Base-by-base conservation (phyloP, 2,797 vertebrate species). In the Melanotaenia boesemani region DNA sequence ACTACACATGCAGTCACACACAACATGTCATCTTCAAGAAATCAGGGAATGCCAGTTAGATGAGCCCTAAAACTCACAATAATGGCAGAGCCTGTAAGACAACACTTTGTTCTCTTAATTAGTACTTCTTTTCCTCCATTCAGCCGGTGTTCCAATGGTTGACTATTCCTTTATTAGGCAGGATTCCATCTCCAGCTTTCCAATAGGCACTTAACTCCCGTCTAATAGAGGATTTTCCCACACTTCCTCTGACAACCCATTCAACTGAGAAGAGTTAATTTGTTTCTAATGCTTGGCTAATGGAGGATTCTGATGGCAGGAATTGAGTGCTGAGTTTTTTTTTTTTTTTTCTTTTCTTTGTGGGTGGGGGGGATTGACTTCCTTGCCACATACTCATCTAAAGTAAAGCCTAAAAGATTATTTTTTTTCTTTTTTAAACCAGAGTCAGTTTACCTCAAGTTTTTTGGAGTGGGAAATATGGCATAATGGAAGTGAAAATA, bases 171-270 rank as follows among this genome's bases (percentile, higher is more conserved):
- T 94, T 93, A 94, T 94, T 94, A 92, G 91, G 90, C 90, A 88
- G 88, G 89, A 92, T 94, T 94, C 90, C 91, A 90, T 94, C 91
- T 89, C 88, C 86, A 88, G 90, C 91, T 91, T 91, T 93, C 92
- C 92, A 93, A 92, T 92, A 93, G 91, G 89, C 89, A 91, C 93
- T 94, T 94, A 93, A 93, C 93, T 94, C 88, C 88, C 81, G 90
- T 88, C 93, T 94, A 95, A 94, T 94, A 91, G 93, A 91, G 91
- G 93, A 91, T 92, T 94, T 94, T 93, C 94, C 92, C 92, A 93
- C 93, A 95, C 92, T 92, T 93, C 91, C 91, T 89, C 88, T 90
- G 90, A 91, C 89, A 91, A 94, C 90, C 84, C 86, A 91, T 91
- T 94, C 91, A 91, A 83, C 89, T 93, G 91, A 89, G 90, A 90